phyloP scores from a whole-genome alignment of 2,888 invertebrate species.

The Pinctada fucata region DNA sequence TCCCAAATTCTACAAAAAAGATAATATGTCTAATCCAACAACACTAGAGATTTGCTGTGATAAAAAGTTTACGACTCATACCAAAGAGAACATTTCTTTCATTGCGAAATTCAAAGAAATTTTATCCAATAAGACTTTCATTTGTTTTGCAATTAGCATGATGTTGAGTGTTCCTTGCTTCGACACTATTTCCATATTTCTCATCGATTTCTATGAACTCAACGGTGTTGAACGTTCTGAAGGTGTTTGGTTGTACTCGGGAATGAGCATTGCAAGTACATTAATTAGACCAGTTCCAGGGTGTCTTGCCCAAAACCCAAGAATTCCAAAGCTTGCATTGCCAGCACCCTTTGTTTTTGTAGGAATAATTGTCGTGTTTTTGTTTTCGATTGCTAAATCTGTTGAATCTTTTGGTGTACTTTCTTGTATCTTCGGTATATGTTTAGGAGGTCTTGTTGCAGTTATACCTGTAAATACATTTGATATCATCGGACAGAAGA shows the following conservation, averaged over 20 bases:
- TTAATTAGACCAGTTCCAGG: conserved; percentile 32
- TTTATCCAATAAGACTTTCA: conserved; percentile 19
- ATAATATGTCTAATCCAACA: too few species aligned
- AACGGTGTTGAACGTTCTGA: conserved; percentile 23
- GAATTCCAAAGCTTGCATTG: conserved; percentile 28
- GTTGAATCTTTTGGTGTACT: background rate
- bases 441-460: conserved; percentile 28
- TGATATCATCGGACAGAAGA: conserved; percentile 23
- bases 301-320: conserved; percentile 16
- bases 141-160: conserved; percentile 12
- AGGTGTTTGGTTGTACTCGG: conserved; percentile 23
- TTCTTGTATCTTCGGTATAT: conserved; percentile 11
- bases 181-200: conserved; percentile 28
- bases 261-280: conserved; percentile 17
- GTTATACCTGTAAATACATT: conserved; percentile 22
- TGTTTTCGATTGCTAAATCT: background rate
- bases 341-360: conserved; percentile 15
- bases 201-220: conserved; percentile 23
- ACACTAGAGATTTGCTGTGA: too few species aligned
- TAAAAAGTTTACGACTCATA: too few species aligned
- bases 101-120: conserved; percentile 14
- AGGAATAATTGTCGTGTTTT: conserved; percentile 1
- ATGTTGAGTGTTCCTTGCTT: conserved; percentile 10
- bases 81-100: too few species aligned
- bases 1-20: too few species aligned